phyloP scores from a whole-genome alignment of 2,113 vertebrate genomes.

The Syngnathoides biaculeatus region DNA sequence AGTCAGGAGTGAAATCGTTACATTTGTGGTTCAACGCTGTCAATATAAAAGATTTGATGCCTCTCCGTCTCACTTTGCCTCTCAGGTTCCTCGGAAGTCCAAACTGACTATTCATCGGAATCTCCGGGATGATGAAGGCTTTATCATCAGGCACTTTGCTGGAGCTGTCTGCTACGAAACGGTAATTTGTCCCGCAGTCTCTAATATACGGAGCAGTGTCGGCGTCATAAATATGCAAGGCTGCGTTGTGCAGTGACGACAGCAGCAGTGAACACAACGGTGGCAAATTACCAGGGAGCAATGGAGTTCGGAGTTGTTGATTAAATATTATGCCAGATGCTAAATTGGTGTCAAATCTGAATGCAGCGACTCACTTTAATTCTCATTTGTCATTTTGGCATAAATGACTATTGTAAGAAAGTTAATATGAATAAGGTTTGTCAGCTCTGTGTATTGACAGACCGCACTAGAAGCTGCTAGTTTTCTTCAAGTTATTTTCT shows the following conservation, averaged over 20 bases:
- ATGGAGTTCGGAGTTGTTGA: neutral
- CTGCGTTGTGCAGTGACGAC: neutral
- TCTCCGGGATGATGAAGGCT: constrained; percentile 94
- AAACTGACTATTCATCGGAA: constrained; percentile 93
- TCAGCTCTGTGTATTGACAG: neutral
- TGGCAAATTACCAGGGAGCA: constrained; percentile 1
- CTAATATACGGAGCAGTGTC: neutral
- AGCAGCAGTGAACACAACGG: neutral
- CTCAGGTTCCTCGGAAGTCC: constrained; percentile 94
- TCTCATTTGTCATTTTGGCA: neutral
- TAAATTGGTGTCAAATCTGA: neutral
- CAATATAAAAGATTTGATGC: constrained; percentile 11
- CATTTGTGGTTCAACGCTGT: constrained; percentile 16
- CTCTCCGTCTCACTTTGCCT: constrained; percentile 11
- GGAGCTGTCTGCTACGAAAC: constrained; percentile 98
- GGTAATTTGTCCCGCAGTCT: constrained; percentile 68
- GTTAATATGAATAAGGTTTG: neutral
- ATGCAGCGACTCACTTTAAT: neutral
- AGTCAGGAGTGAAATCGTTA: constrained; percentile 17
- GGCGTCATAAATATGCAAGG: neutral
- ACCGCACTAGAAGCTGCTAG: neutral
- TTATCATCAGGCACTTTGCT: constrained; percentile 94
- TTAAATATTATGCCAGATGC: constrained; percentile 1
- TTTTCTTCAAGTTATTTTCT: neutral
- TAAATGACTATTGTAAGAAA: constrained; percentile 4